Conservation (phyloP, 37 sponge, comb jelly and placozoan species). For the Amphimedon queenslandica region DNA sequence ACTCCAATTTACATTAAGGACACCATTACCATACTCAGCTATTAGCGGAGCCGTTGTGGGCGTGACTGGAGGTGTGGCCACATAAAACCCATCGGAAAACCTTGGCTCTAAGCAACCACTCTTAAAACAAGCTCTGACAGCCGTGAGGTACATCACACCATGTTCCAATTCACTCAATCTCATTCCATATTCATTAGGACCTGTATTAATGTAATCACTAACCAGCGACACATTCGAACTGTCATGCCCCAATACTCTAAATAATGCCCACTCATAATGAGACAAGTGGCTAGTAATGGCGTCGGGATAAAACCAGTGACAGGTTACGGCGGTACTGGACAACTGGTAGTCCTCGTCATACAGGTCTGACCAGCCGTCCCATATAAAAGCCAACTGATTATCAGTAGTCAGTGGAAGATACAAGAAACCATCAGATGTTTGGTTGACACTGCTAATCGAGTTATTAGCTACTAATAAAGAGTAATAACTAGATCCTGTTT, state of each 20-base stretch:
- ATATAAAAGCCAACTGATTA: neutral
- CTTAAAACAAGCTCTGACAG: conserved; percentile 37
- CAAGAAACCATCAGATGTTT: conserved; percentile 58
- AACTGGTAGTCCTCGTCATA: conserved; percentile 42
- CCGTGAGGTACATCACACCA: conserved; percentile 13
- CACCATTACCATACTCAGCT: conserved; percentile 24
- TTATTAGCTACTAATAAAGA: conserved; percentile 39
- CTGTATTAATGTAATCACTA: conserved; percentile 23
- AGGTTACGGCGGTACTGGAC: conserved; percentile 24
- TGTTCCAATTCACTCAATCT: neutral
- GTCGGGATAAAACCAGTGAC: conserved; percentile 52
- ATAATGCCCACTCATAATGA: conserved; percentile 60
- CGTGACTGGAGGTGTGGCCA: conserved; percentile 23
- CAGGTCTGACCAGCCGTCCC: conserved; percentile 1
- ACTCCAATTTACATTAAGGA: conserved; percentile 30
- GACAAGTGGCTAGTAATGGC: conserved; percentile 22
- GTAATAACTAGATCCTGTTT: conserved; percentile 29
- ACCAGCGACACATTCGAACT: neutral
- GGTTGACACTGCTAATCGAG: neutral
- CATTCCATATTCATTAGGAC: neutral
- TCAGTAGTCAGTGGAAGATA: neutral
- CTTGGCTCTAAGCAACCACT: conserved; percentile 44
- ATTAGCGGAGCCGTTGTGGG: neutral
- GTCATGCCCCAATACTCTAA: neutral
- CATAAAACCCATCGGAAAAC: conserved; percentile 48